phyloP scores from a whole-genome alignment of 2,797 vertebrate species.

The Ptychadena robeensis region DNA sequence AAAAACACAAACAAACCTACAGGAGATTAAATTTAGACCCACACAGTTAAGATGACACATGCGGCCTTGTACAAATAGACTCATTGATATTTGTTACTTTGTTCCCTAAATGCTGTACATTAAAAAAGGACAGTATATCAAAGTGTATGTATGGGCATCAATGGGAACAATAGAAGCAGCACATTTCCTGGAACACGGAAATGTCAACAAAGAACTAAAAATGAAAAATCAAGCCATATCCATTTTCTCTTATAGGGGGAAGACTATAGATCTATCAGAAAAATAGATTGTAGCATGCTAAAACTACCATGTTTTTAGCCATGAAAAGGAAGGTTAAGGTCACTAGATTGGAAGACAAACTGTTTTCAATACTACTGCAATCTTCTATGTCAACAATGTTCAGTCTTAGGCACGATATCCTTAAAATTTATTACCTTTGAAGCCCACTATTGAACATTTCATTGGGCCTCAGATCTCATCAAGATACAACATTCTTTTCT shows the following conservation, averaged over 20 bases:
- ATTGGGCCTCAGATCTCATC: conserved; percentile 62
- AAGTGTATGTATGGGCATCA: neutral
- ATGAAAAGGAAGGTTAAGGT: conserved; percentile 58
- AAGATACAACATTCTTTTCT: conserved; percentile 64
- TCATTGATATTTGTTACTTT: too few species aligned
- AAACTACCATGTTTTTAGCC: conserved; percentile 36
- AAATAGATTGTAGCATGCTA: conserved; percentile 44
- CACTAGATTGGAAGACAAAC: conserved; percentile 61
- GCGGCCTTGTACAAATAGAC: neutral
- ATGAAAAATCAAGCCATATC: conserved; percentile 4
- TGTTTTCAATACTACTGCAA: conserved; percentile 60
- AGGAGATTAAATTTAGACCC: neutral
- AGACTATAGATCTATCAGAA: conserved; percentile 20
- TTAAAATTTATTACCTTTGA: conserved; percentile 59
- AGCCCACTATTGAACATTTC: conserved; percentile 63
- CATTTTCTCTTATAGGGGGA: conserved; percentile 3
- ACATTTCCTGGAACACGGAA: neutral
- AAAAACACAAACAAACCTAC: neutral
- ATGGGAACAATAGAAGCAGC: neutral
- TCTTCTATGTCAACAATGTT: conserved; percentile 61
- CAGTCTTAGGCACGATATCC: conserved; percentile 58
- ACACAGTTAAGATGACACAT: neutral
- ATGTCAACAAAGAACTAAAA: neutral
- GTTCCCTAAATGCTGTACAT: too few species aligned
- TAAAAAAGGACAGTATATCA: neutral